Evolutionary conservation across 1,140 invertebrate genomes (phyloP).

Genomic region (Drosophila persimilis): DNA sequence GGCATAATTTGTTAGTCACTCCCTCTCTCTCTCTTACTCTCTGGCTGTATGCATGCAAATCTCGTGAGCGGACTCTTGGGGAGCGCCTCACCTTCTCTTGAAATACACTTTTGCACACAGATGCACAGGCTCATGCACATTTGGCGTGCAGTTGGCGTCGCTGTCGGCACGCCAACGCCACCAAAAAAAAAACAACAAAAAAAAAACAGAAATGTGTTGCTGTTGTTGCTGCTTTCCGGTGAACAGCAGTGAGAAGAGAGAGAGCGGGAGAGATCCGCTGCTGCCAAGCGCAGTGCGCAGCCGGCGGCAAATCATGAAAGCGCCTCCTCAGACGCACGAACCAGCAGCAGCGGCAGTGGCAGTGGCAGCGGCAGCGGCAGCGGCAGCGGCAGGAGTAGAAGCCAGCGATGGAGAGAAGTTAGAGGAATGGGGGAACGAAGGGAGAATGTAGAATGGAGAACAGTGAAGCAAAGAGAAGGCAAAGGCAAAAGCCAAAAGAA

Average conservation of each 20-base stretch:
- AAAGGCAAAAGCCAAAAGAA: constrained; percentile 57
- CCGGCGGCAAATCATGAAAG: constrained; percentile 78
- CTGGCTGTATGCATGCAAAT: background rate
- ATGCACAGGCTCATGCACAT: too few relatives aligned
- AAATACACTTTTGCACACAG: too few relatives aligned
- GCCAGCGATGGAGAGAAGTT: background rate
- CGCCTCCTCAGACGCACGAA: constrained; percentile 34
- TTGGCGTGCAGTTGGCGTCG: constrained; percentile 1
- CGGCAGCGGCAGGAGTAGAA: constrained; percentile 29
- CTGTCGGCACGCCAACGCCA: constrained; percentile 1
- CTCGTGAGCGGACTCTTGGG: too few relatives aligned
- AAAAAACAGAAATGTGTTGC: constrained; percentile 17
- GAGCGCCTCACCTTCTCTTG: too few relatives aligned
- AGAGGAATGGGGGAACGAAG: constrained; percentile 2
- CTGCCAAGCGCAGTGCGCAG: constrained; percentile 37
- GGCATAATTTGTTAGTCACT: too few relatives aligned
- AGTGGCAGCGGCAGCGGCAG: constrained; percentile 24
- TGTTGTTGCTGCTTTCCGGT: constrained; percentile 62
- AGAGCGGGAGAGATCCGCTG: too few relatives aligned
- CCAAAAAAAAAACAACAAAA: background rate
- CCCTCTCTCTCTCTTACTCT: too few relatives aligned
- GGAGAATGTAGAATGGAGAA: constrained; percentile 1
- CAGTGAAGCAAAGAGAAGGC: constrained; percentile 8
- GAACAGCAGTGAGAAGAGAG: constrained; percentile 37
- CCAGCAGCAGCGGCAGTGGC: constrained; percentile 4